Conservation (phyloP, 2,797 vertebrate genomes). For the Trichosurus vulpecula region DNA sequence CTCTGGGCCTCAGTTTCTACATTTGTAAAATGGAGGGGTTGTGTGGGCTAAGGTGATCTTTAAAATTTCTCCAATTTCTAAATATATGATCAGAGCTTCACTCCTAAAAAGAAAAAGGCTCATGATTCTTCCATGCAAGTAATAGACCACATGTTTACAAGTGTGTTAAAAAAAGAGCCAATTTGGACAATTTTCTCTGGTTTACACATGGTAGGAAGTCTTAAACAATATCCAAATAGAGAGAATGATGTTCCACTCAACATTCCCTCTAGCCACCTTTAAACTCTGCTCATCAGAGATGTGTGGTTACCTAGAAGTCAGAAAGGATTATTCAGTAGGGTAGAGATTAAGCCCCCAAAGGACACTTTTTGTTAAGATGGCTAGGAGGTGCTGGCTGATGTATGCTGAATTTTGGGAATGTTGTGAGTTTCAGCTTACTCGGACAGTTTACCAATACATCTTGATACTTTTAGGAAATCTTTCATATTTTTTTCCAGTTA, state of each 20-base stretch:
- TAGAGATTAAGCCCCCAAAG: neutral
- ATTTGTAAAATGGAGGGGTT: neutral
- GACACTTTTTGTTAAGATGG: neutral
- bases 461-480: neutral
- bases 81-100: neutral
- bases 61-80: neutral
- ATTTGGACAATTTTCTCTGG: neutral
- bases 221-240: neutral
- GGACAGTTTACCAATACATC: neutral
- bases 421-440: neutral
- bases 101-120: neutral
- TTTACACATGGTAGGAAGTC: neutral
- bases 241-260: neutral
- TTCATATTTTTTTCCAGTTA: neutral
- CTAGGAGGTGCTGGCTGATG: neutral
- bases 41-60: neutral
- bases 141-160: neutral
- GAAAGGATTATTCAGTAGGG: neutral
- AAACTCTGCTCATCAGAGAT: neutral
- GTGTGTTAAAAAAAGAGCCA: neutral
- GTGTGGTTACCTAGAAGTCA: neutral
- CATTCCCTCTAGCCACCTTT: too few relatives aligned
- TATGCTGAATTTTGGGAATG: neutral
- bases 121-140: neutral
- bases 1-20: neutral